Percentiles rank a stretch among this genome's conserved stretches.
These are phyloP conservation scores for Nemapogon koenigi DNA, from an alignment of 2,888 invertebrate genomes.

Conservation along the genomic window DNA sequence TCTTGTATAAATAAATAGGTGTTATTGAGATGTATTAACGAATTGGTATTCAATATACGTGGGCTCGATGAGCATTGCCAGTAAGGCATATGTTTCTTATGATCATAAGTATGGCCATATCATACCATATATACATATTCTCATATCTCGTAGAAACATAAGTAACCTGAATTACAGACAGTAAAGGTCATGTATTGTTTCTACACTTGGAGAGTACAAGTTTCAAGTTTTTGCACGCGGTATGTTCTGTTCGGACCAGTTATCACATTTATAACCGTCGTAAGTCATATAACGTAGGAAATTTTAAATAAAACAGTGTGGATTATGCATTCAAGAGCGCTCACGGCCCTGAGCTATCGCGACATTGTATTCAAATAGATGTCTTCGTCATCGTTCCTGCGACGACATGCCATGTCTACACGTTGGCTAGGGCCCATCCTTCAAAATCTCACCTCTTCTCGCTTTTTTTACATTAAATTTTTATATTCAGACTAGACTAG, in stretches of 20 bases:
- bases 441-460: not conserved
- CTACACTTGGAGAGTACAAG: no score
- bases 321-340: constrained; percentile 52
- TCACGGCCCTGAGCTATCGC: constrained; percentile 55
- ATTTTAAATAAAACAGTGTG: constrained; percentile 40
- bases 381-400: constrained; percentile 30
- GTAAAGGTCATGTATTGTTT: no score
- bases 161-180: no score
- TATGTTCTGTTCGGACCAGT: constrained; percentile 18
- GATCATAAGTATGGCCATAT: no score
- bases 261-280: constrained; percentile 31
- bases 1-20: no score
- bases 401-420: constrained; percentile 2
- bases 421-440: no score
- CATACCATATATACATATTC: no score
- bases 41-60: no score
- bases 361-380: constrained; percentile 59
- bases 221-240: constrained; percentile 28
- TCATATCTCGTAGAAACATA: no score
- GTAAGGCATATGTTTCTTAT: no score
- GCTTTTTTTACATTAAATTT: constrained; percentile 20
- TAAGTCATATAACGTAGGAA: constrained; percentile 33
- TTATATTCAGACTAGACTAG: not conserved
- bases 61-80: no score
- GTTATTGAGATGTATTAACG: no score